phyloP scores from a whole-genome alignment of 2,797 vertebrate genomes.

The Muscicapa comitata region DNA sequence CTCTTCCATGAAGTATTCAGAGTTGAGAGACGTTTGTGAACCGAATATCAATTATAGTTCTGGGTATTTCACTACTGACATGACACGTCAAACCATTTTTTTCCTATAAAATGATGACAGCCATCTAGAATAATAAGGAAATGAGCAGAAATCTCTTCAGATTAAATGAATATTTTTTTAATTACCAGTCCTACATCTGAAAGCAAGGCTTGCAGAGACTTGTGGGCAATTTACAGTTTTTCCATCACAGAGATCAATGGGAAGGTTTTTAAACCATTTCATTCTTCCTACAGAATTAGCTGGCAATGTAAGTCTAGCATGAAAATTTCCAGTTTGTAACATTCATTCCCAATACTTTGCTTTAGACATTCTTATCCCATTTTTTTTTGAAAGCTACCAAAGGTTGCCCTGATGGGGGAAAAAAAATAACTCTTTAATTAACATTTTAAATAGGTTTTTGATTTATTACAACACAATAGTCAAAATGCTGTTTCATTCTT shows the following conservation, averaged over 20 bases:
- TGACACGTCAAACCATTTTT: not conserved
- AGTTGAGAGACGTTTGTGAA: not conserved
- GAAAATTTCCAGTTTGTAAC: not conserved
- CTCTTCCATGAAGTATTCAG: not conserved
- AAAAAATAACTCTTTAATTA: not conserved
- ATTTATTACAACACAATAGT: not conserved
- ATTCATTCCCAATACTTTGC: not conserved
- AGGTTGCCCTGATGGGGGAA: not conserved
- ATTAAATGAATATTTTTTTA: not conserved
- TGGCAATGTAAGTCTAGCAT: not conserved
- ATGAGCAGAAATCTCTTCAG: not conserved
- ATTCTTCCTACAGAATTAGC: not conserved
- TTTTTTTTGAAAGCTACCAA: not conserved
- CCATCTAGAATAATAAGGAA: not conserved
- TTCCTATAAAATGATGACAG: not conserved
- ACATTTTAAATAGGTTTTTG: not conserved
- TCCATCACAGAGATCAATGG: not conserved
- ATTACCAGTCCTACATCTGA: not conserved
- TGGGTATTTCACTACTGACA: not conserved
- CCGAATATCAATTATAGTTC: not conserved
- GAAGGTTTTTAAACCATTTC: not conserved
- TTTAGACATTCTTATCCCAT: not conserved
- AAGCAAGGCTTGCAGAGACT: rapidly evolving
- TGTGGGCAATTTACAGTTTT: not conserved
- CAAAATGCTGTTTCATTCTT: not conserved